Evolutionary conservation across 2,888 invertebrate species (phyloP).

Genomic region (Drosophila peninsularis): DNA sequence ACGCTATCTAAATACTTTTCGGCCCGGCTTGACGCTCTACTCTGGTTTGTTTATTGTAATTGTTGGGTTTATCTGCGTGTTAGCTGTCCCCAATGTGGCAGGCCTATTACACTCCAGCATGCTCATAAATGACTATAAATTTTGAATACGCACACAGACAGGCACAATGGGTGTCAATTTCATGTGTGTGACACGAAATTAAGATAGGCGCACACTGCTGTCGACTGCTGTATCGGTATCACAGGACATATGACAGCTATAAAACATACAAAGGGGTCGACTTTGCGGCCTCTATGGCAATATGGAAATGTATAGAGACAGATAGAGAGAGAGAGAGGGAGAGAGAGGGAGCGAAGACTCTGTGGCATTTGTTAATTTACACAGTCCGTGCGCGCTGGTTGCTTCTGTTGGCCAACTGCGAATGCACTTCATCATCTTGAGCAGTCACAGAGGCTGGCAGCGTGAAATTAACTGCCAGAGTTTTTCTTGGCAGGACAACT

Average conservation of each 20-base stretch:
- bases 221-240: conserved; percentile 56
- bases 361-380: conserved; percentile 26
- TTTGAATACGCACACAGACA: conserved; percentile 17
- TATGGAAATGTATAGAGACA: not conserved
- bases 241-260: conserved; percentile 61
- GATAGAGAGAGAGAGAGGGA: not conserved
- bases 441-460: conserved; percentile 71
- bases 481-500: conserved; percentile 52
- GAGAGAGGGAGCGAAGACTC: not conserved
- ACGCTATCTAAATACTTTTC: conserved; percentile 31
- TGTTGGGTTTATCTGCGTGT: conserved; percentile 64
- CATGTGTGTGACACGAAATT: conserved; percentile 72
- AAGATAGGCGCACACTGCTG: conserved; percentile 69
- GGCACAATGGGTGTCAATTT: conserved; percentile 66
- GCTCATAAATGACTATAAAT: conserved; percentile 51
- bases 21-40: conserved; percentile 15
- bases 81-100: conserved; percentile 62
- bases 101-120: conserved; percentile 35
- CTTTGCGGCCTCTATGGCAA: conserved; percentile 21
- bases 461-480: conserved; percentile 77
- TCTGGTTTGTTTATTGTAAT: conserved; percentile 47
- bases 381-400: conserved; percentile 10
- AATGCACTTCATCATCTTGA: conserved; percentile 73
- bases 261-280: conserved; percentile 56
- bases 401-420: conserved; percentile 34